Evolutionary conservation across 2,113 vertebrate genomes (phyloP), one percentile per base, ranked within the genome.

Genomic region (Porphyrio hochstetteri): DNA sequence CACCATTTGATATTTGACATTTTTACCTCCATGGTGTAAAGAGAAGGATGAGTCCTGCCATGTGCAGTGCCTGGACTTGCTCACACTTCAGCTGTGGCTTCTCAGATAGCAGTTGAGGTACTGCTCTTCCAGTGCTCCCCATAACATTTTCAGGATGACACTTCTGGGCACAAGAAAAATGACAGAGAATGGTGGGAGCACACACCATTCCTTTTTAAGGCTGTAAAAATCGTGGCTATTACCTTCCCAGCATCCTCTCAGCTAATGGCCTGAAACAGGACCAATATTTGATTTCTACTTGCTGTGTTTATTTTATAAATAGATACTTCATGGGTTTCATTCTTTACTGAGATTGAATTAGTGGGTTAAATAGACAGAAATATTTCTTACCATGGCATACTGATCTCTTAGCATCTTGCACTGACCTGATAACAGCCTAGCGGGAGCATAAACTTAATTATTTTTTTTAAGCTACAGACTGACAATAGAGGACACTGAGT

Each of bases 321-420:
- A 96, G 92, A 95, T 96, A 95, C 96, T 96, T 95, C 89, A 86
- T 67, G 91, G 81, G 57, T 93, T 96, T 96, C 88, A 87, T 94
- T 96, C 91, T 95, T 93, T 94, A 67, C 91, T 31, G 81, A 91
- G 91, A 97, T 96, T 93, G 92, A 96, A 93, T 97, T 96, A 96
- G 91, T 38, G 96, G 36, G 78, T 93, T 96, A 95, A 95, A 94
- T 87, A 96, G 84, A 90, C 85, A 92, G 95, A 91, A 94, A 70
- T 97, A 94, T 92, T 96, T 93, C 86, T 95, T 93, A 48, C 70
- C 0, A 0, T 91, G 83, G 77, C 81, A 63, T 82, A 31, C 86
- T 87, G 92, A 96, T 96, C 96, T 94, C 92, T 55, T 82, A 77
- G 93, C 83, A 87, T 96, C 91, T 96, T 97, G 96, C 89, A 63